phyloP scores from a whole-genome alignment of 2,797 vertebrate species.

The Craterocephalus amniculus region DNA sequence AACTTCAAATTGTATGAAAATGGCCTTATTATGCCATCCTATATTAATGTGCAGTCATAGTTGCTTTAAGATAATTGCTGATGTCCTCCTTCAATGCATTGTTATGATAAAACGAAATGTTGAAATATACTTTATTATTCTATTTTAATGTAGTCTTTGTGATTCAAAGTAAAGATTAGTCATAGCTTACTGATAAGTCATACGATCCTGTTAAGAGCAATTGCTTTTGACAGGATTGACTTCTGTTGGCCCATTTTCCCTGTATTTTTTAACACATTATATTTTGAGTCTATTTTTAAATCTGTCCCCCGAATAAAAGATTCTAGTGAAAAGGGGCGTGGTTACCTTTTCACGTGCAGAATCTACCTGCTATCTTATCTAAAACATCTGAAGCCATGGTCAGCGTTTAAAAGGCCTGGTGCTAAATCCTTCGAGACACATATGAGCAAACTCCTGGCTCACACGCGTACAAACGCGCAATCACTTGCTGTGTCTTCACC shows the following conservation, averaged over 20 bases:
- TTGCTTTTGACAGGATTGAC: too few species aligned
- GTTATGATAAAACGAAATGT: neutral
- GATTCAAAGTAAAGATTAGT: neutral
- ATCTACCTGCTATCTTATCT: slow-evolving; percentile 40
- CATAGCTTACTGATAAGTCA: too few species aligned
- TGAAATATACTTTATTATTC: neutral
- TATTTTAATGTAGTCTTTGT: neutral
- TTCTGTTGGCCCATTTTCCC: too few species aligned
- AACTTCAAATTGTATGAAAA: too few species aligned
- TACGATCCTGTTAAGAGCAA: too few species aligned
- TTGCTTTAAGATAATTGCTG: too few species aligned
- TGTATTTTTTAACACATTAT: too few species aligned
- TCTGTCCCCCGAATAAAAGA: neutral
- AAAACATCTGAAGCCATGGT: slow-evolving; percentile 56
- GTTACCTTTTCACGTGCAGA: slow-evolving; percentile 13
- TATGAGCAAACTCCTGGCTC: slow-evolving; percentile 71
- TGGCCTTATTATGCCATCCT: too few species aligned
- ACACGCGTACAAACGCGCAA: slow-evolving; percentile 49
- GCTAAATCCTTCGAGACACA: slow-evolving; percentile 66
- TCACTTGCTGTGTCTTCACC: slow-evolving; percentile 66
- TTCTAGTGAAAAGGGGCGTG: neutral
- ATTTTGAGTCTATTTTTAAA: neutral
- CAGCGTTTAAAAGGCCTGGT: slow-evolving; percentile 39
- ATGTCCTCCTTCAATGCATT: too few species aligned
- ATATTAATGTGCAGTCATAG: too few species aligned